Percentiles rank a stretch among this genome's conserved stretches.
Evolutionary conservation across 2,113 vertebrate genomes (phyloP).

Genomic region (Chionis minor): DNA sequence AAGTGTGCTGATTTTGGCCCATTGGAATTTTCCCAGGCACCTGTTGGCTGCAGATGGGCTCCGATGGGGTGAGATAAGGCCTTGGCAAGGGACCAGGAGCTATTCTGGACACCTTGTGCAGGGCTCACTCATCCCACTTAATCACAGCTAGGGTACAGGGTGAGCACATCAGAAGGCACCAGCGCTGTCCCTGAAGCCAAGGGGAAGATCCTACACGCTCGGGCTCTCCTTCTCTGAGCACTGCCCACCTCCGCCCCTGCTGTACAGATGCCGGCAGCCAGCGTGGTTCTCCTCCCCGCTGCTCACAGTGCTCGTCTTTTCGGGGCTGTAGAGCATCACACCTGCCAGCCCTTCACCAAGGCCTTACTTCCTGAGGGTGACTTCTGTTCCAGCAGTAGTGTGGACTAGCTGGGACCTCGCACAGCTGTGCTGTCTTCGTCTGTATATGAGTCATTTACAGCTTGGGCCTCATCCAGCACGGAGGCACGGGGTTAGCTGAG

Average conservation of each 20-base stretch:
- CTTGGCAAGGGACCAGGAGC: background rate
- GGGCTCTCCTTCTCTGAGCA: background rate
- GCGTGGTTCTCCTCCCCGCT: background rate
- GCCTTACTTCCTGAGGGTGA: background rate
- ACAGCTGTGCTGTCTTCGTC: background rate
- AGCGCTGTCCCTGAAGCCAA: background rate
- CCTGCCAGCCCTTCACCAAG: background rate
- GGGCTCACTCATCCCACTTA: constrained; percentile 16
- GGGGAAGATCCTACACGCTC: background rate
- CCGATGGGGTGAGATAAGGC: background rate
- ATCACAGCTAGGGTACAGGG: background rate
- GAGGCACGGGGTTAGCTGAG: background rate
- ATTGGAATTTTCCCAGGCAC: constrained; percentile 13
- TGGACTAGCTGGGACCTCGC: background rate
- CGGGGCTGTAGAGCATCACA: background rate
- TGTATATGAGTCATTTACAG: background rate
- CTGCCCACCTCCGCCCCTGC: background rate
- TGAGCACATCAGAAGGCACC: background rate
- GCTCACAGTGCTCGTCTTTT: background rate
- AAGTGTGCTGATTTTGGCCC: constrained; percentile 3
- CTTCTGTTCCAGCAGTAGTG: background rate
- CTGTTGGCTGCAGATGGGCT: constrained; percentile 12
- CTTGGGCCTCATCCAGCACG: background rate
- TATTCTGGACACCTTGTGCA: background rate
- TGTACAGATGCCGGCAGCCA: background rate